These are phyloP conservation scores for Leistus spinibarbis DNA, from an alignment of 2,888 invertebrate species.

Conservation along the genomic window DNA sequence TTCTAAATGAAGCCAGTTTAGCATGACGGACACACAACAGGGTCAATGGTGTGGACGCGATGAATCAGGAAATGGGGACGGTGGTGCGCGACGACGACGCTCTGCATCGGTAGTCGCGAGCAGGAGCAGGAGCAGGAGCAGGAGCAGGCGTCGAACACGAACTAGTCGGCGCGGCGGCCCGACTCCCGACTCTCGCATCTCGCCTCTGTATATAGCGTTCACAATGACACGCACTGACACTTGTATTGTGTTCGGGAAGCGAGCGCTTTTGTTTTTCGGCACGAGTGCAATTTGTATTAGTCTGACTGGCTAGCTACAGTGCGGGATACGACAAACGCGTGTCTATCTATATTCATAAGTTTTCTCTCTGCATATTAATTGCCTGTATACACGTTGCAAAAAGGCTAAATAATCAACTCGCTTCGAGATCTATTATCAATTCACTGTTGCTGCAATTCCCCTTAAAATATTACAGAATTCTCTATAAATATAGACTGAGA, in stretches of 20 bases:
- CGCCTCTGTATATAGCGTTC: neutral
- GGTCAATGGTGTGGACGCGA: slow-evolving; percentile 59
- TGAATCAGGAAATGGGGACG: slow-evolving; percentile 57
- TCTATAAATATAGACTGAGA: too few species aligned
- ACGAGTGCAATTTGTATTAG: slow-evolving; percentile 51
- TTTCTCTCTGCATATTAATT: slow-evolving; percentile 18
- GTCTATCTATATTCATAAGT: slow-evolving; percentile 33
- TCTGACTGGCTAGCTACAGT: neutral
- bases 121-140: slow-evolving; percentile 38
- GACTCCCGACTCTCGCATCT: slow-evolving; percentile 1
- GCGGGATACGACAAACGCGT: neutral
- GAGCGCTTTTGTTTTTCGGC: slow-evolving; percentile 51
- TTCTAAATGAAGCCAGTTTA: slow-evolving; percentile 53
- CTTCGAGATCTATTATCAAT: neutral
- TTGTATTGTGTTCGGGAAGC: slow-evolving; percentile 50
- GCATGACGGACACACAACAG: slow-evolving; percentile 51
- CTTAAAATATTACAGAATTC: too few species aligned
- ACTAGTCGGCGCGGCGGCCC: slow-evolving; percentile 15
- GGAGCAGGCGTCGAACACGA: slow-evolving; percentile 3
- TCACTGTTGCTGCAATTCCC: too few species aligned
- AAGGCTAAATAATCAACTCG: neutral
- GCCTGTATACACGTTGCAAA: neutral
- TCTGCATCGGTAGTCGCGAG: neutral
- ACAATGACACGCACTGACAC: slow-evolving; percentile 50
- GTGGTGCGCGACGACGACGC: slow-evolving; percentile 37